Evolutionary conservation across 2,797 vertebrate species (phyloP).

Genomic region (Emydoidea blandingii): DNA sequence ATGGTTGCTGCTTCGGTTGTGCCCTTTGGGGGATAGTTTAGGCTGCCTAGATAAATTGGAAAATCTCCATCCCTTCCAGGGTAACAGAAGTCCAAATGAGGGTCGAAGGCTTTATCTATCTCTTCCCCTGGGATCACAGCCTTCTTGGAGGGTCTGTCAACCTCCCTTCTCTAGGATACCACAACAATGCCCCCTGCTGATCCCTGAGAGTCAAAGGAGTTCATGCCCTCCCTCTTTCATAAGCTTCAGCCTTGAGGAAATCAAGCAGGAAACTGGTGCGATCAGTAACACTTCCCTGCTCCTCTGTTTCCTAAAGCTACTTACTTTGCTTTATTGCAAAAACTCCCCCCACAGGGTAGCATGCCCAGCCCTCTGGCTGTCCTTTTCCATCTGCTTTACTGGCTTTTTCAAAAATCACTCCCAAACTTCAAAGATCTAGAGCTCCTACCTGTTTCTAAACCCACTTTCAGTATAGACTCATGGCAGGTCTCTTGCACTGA

Average conservation of each 20-base stretch:
- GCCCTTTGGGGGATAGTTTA: background rate
- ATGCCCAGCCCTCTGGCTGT: background rate
- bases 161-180: background rate
- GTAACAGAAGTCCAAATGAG: background rate
- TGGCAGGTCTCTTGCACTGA: background rate
- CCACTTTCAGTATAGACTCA: background rate
- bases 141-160: background rate
- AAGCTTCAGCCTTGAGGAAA: background rate
- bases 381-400: background rate
- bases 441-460: background rate
- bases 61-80: background rate
- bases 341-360: background rate
- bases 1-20: background rate
- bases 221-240: background rate
- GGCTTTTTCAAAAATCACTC: background rate
- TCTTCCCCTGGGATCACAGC: background rate
- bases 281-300: background rate
- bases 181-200: background rate
- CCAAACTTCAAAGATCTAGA: background rate
- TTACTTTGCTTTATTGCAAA: rapidly evolving
- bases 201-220: background rate
- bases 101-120: background rate
- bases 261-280: background rate
- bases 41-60: background rate
- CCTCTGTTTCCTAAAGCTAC: background rate